Conservation (phyloP, 2,113 vertebrate genomes). For the Erythrolamprus reginae region DNA sequence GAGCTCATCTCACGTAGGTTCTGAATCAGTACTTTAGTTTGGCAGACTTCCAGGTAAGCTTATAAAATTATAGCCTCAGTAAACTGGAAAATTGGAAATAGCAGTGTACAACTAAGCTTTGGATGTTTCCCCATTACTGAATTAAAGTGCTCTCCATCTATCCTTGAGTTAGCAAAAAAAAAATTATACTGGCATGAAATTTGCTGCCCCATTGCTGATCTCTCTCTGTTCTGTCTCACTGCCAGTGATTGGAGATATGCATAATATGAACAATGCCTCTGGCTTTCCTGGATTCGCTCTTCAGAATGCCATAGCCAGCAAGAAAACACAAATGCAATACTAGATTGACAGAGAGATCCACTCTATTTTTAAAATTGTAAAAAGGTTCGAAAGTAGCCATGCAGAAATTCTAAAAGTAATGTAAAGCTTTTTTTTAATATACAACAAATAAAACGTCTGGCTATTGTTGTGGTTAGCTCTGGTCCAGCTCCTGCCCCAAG, state of each 20-base stretch:
- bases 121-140: not conserved
- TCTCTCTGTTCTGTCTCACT: not conserved
- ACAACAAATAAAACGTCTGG: not conserved
- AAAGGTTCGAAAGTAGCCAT: not conserved
- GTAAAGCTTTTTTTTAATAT: not conserved
- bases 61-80: not conserved
- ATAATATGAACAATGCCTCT: not conserved
- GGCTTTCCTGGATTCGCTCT: not conserved
- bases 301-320: not conserved
- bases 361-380: not conserved
- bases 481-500: no score
- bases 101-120: not conserved
- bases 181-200: not conserved
- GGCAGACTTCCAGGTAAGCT: not conserved
- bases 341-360: not conserved
- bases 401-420: not conserved
- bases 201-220: not conserved
- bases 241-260: not conserved
- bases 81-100: conserved; percentile 20
- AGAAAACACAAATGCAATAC: not conserved
- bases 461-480: no score
- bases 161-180: not conserved
- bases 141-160: not conserved
- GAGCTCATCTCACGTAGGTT: not conserved
- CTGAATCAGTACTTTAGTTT: not conserved